Evolutionary conservation across 2,888 invertebrate species (phyloP), one percentile per base, ranked within the genome.

Genomic region (Pammene fasciana): DNA sequence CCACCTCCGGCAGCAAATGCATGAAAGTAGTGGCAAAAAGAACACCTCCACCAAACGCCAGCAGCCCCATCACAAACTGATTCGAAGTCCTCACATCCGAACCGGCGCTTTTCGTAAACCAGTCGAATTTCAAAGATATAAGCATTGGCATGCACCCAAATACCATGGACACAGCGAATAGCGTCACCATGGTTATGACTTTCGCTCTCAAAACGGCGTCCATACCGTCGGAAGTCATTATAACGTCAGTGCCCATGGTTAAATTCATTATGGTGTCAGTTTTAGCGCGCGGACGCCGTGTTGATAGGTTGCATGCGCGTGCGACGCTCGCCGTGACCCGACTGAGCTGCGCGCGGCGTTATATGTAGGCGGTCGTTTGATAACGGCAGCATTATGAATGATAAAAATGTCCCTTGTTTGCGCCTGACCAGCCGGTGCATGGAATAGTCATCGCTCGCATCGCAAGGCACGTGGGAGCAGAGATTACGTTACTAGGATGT

Each of bases 41-140:
- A 0, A 97, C 97, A 7, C 97, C 97, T 9, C 97, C 97, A 10
- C 97, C 97, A 74, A 97, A 95, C 61, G 96, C 95, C 56, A 97
- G 86, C 9, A 96, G 82, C n/a, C 95, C 91, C 75, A 94, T 90
- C 54, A 95, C 94, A 26, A 94, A 77, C 75, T 79, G 82, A 76
- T 92, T 93, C 6, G 94, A 94, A 41, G 89, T 85, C 56, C 88
- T 82, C 79, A 94, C 87, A 72, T 93, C 86, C 10, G 89, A 81
- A 59, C 86, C 87, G 43, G 85, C 80, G 0, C 86, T 78, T 70
- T 88, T 88, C 16, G 85, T 82, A 72, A 94, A 91, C 95, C 95
- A 95, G 74, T 94, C 93, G 74, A 94, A 94, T 84, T 94, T 95
- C 67, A 93, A 90, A 45, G 95, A 94, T 65, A 97, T 88, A 75